A percentile compares a stretch with the other conserved stretches of the same genome.
These are phyloP conservation scores for Larimichthys crocea DNA, from an alignment of 2,113 vertebrate genomes.

Conservation along the genomic window DNA sequence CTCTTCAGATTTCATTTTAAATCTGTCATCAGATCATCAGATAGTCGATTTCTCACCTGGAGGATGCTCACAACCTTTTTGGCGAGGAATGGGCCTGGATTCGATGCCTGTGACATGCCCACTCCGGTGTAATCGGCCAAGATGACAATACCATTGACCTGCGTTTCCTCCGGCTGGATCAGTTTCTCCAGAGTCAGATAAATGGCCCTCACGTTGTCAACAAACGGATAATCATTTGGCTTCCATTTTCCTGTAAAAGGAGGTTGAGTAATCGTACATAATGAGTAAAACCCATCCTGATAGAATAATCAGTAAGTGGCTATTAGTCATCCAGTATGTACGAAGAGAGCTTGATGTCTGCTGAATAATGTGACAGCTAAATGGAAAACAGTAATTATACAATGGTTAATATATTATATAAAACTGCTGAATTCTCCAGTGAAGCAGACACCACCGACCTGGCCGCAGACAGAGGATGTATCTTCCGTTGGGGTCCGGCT, in stretches of 20 bases:
- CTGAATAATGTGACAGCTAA: neutral
- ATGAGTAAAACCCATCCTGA: neutral
- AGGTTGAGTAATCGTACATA: neutral
- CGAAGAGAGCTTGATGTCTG: neutral
- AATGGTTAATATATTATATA: neutral
- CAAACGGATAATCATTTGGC: slow-evolving; percentile 94
- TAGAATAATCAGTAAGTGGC: neutral
- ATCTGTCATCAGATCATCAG: neutral
- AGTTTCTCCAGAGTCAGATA: slow-evolving; percentile 98
- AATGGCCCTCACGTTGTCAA: slow-evolving; percentile 96
- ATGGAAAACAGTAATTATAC: neutral
- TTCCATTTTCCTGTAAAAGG: slow-evolving; percentile 93
- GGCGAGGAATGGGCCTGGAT: slow-evolving; percentile 97
- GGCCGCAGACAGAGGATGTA: slow-evolving; percentile 93
- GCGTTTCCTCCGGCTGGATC: slow-evolving; percentile 97
- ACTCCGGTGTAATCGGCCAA: slow-evolving; percentile 97
- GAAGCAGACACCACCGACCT: slow-evolving; percentile 79
- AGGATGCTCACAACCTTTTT: slow-evolving; percentile 99
- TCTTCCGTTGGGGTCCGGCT: slow-evolving; percentile 90
- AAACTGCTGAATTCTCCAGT: neutral
- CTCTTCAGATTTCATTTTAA: neutral
- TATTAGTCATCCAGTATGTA: slow-evolving; percentile 7
- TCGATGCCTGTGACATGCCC: slow-evolving; percentile 97
- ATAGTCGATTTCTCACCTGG: slow-evolving; percentile 85
- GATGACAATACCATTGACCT: slow-evolving; percentile 98